Evolutionary conservation across 1,140 invertebrate species (phyloP).

Genomic region (Polypedilum pembai): DNA sequence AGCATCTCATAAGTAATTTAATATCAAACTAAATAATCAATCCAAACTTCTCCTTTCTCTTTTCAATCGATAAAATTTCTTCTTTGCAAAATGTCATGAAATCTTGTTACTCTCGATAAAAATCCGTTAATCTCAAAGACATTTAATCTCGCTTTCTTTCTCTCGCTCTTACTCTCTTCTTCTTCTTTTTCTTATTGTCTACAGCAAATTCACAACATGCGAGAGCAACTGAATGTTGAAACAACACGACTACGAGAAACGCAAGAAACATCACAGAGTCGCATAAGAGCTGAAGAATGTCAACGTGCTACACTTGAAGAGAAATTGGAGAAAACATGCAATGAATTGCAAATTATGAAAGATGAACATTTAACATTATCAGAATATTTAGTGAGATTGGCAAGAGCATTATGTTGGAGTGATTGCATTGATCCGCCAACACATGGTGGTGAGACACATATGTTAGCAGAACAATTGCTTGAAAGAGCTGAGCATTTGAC

Average conservation of each 20-base stretch:
- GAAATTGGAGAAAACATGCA: constrained; percentile 62
- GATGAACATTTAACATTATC: constrained; percentile 40
- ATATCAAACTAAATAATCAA: too few species aligned
- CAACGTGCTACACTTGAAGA: constrained; percentile 58
- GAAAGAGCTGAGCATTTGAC: constrained; percentile 66
- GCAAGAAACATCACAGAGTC: constrained; percentile 52
- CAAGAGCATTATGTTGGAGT: constrained; percentile 46
- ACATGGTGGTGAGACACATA: constrained; percentile 65
- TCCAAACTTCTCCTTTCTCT: too few species aligned
- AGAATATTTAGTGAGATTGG: constrained; percentile 53
- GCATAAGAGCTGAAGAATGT: constrained; percentile 58
- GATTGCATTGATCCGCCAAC: constrained; percentile 43
- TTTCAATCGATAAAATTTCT: too few species aligned
- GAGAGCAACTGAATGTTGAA: constrained; percentile 58
- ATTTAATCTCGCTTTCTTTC: background rate
- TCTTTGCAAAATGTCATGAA: background rate
- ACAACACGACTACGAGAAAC: constrained; percentile 55
- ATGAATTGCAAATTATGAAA: constrained; percentile 52
- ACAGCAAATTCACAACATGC: constrained; percentile 61
- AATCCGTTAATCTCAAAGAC: constrained; percentile 20
- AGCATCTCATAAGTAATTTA: too few species aligned
- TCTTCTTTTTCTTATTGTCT: background rate
- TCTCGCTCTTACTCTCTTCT: too few species aligned
- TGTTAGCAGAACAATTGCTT: constrained; percentile 68
- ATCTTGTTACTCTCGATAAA: background rate